These are phyloP conservation scores for Phaethon lepturus DNA, from an alignment of 2,113 vertebrate species.

Conservation along the genomic window DNA sequence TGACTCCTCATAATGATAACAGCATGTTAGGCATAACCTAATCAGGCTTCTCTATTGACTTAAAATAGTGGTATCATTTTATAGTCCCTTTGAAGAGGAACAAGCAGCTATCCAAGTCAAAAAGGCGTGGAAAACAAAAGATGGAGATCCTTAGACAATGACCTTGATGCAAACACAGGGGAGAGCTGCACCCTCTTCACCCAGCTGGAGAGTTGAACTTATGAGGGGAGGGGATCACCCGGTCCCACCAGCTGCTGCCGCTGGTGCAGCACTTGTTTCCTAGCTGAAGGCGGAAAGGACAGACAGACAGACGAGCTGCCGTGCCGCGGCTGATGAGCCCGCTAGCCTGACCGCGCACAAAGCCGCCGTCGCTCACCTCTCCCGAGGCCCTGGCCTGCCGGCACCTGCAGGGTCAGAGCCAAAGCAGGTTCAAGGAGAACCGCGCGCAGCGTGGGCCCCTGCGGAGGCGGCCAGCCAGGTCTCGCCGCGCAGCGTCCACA, in stretches of 20 bases:
- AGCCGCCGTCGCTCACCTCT: neutral
- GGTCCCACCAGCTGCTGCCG: neutral
- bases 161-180: neutral
- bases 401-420: neutral
- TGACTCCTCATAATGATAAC: neutral
- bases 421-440: neutral
- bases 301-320: neutral
- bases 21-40: neutral
- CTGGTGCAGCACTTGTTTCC: neutral
- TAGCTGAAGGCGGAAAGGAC: neutral
- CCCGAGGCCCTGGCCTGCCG: neutral
- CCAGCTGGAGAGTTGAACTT: neutral
- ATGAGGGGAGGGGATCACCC: neutral
- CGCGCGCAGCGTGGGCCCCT: neutral
- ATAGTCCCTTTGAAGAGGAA: neutral
- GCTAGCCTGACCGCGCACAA: too few relatives aligned
- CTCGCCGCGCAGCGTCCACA: fast-evolving
- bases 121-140: neutral
- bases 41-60: neutral
- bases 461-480: fast-evolving
- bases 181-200: neutral
- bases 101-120: neutral
- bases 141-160: fast-evolving
- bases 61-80: neutral
- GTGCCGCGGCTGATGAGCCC: neutral